Percentiles rank a stretch among this genome's conserved stretches.
Conservation (phyloP, 35 echinoderm and acorn worm genomes). For the Ophiothrix spiculata region DNA sequence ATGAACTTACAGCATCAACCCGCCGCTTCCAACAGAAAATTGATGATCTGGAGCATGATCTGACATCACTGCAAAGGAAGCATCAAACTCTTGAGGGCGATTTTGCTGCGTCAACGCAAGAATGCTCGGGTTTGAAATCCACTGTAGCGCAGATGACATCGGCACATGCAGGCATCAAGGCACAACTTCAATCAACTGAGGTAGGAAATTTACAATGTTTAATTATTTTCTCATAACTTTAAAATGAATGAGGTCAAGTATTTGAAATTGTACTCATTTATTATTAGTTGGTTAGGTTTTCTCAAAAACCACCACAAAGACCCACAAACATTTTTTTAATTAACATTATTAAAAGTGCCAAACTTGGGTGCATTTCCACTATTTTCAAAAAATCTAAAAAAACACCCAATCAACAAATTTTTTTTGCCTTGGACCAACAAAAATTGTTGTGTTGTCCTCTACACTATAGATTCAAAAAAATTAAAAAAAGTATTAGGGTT, state of each 20-base stretch:
- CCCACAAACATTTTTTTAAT: no score
- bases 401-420: no score
- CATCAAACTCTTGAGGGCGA: slow-evolving; percentile 41
- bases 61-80: slow-evolving; percentile 14
- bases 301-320: no score
- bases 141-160: slow-evolving; percentile 65
- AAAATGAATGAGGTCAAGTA: not conserved
- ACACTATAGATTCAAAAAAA: no score
- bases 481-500: no score
- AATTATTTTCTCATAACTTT: not conserved
- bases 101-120: slow-evolving; percentile 44
- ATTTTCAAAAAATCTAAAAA: no score
- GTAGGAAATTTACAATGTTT: not conserved
- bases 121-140: slow-evolving; percentile 50
- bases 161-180: slow-evolving; percentile 43
- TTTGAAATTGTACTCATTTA: no score
- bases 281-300: no score
- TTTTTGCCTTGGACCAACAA: no score
- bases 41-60: slow-evolving; percentile 44
- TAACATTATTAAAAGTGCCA: no score
- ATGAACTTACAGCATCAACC: slow-evolving; percentile 28
- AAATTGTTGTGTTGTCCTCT: no score
- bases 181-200: slow-evolving; percentile 43
- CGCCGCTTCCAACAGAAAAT: slow-evolving; percentile 41
- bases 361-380: no score